Evolutionary conservation across 2,797 vertebrate genomes (phyloP).

Genomic region (Urocyon cinereoargenteus): DNA sequence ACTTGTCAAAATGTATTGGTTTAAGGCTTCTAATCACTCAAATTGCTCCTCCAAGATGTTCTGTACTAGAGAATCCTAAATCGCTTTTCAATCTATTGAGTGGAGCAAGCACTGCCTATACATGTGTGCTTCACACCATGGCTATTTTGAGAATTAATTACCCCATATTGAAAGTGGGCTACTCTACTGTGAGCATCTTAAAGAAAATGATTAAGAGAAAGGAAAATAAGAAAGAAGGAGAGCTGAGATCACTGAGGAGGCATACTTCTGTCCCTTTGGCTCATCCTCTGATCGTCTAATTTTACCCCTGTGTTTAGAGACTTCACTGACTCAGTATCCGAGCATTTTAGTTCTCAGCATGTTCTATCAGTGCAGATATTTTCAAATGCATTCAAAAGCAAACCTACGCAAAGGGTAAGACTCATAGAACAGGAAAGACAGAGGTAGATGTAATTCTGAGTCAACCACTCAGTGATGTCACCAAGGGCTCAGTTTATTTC

Average conservation of each 20-base stretch:
- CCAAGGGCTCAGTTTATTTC: background rate
- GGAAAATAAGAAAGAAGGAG: background rate
- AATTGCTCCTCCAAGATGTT: background rate
- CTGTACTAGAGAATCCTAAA: background rate
- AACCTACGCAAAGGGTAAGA: background rate
- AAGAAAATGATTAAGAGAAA: background rate
- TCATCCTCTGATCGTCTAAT: background rate
- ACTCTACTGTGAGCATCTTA: background rate
- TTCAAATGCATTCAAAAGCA: conserved; percentile 2
- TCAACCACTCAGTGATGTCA: background rate
- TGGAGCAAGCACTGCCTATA: background rate
- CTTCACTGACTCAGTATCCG: background rate
- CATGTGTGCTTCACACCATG: background rate
- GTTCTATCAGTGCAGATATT: background rate
- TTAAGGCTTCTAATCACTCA: background rate
- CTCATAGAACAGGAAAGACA: background rate
- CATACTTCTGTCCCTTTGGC: background rate
- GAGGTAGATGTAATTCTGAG: background rate
- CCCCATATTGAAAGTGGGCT: background rate
- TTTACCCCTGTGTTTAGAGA: background rate
- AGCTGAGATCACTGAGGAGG: background rate
- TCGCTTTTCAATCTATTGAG: background rate
- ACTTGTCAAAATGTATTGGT: background rate
- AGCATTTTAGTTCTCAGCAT: background rate
- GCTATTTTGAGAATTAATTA: background rate